Percentiles rank a stretch among this genome's conserved stretches.
phyloP scores from a whole-genome alignment of 2,113 vertebrate species.

The Mystacornis crossleyi region DNA sequence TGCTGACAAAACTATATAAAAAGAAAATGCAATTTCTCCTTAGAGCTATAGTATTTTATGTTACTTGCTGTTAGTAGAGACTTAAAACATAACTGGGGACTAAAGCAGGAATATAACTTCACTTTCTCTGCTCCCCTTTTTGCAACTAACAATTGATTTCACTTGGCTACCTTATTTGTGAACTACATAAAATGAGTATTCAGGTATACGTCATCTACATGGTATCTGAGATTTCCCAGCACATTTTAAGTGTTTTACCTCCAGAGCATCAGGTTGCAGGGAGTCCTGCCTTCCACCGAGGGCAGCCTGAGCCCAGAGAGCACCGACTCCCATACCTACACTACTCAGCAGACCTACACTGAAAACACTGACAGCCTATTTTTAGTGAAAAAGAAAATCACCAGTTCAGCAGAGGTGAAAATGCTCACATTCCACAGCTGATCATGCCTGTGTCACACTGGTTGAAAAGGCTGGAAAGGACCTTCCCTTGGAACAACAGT shows the following conservation, averaged over 20 bases:
- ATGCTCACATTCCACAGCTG: accelerated
- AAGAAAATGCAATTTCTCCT: neutral
- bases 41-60: neutral
- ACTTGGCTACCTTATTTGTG: neutral
- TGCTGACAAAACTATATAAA: neutral
- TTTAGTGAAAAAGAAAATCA: neutral
- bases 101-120: neutral
- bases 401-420: neutral
- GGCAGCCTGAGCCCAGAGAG: accelerated
- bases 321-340: accelerated
- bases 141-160: neutral
- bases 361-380: neutral
- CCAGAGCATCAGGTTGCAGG: neutral
- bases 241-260: neutral
- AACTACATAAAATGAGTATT: neutral
- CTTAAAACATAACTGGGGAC: accelerated
- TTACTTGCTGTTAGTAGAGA: neutral
- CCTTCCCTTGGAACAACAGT: neutral
- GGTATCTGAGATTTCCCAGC: neutral
- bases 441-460: neutral
- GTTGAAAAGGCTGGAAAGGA: neutral
- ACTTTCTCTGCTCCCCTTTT: neutral
- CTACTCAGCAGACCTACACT: neutral
- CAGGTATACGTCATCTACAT: neutral
- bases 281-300: neutral